Evolutionary conservation across 2,797 vertebrate genomes (phyloP), one percentile per base, ranked within the genome.

Genomic region (Percopsis omiscomaycus): DNA sequence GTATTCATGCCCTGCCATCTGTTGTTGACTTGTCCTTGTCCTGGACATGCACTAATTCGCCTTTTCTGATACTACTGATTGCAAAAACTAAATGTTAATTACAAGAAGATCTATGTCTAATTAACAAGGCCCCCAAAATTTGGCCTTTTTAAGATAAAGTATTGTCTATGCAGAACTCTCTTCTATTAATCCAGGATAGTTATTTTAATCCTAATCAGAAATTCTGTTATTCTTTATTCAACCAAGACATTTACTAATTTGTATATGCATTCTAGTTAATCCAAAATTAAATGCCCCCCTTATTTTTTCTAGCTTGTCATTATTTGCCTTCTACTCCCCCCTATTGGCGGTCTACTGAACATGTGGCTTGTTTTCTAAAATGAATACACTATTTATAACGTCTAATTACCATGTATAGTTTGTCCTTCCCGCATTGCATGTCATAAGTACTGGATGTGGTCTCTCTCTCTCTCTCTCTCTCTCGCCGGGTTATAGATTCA

Each of bases 321-420:
- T 37, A 12, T 49, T 64, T 67, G 57, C 66, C 47, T 44, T 53
- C 55, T 70, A 50, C 69, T 83, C 76, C 84, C 84, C 69, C 68
- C 88, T 87, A 68, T 61, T 84, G 85, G 64, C 52, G 44, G 62
- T 15, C 27, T 16, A 5, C 15, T 6, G 16, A 5, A 29, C 5
- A 55, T 3, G 14, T 14, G 11, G 2, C 30, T 27, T 55, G 4
- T 45, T 29, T 32, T 1, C 29, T 29, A 53, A 3, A 29, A 32
- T 11, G 3, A 8, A 14, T 29, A 32, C 5, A 8, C 54, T 30
- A 30, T 15, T 51, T 16, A 51, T 28, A 8, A 16, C 5, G 27
- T 52, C 22, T 52, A 52, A 52, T 27, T 52, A 5, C 50, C 50
- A 52, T 11, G 10, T 28, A 11, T 27, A 52, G 22, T 28, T 8